Base-by-base conservation (phyloP, 2,888 invertebrate genomes). In the Mechanitis mazaeus region DNA sequence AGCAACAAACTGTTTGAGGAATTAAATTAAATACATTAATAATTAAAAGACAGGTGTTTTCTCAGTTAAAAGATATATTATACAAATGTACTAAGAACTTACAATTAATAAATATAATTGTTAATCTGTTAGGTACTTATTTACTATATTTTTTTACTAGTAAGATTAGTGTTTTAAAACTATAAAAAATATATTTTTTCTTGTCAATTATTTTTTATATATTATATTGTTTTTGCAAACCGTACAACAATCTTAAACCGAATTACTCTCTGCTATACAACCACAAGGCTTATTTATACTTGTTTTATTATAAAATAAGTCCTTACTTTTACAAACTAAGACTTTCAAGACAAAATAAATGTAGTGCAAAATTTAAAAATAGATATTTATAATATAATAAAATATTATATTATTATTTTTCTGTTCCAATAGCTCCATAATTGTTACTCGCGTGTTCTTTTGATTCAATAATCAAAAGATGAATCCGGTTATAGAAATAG, bases 401-500 rank as follows among this genome's bases (percentile, higher is more conserved):
- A 31, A 50, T 31, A 31, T 2, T 9, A 3, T 1, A 31, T 31
- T 50, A 11, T 50, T 20, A 20, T 20, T 20, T 20, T 11, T 50
- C 31, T 31, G 2, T 6, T 3, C 28, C 50, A 11, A 7, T 50
- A 31, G 28, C 5, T 31, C 50, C 2, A 28, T 31, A 31, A 11
- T 31, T 50, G 50, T 9, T 31, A 31, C 50, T 31, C 28, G 31
- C 50, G 31, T 50, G 50, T 50, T 50, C 50, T 50, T 50, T 50
- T 50, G 31, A 50, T 50, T 50, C 50, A 50, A 50, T 50, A 50
- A 42, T 42, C 31, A 28, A 50, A 50, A 50, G 31, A 50, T 50
- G 50, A 50, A 68, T 80, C 76, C 76, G 75, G 72, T 60, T 71
- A 68, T 71, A 72, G 71, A 75, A 81, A 78, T 82, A 81, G 80